Conservation (phyloP, 1,140 invertebrate genomes). For the Megalopta genalis region DNA sequence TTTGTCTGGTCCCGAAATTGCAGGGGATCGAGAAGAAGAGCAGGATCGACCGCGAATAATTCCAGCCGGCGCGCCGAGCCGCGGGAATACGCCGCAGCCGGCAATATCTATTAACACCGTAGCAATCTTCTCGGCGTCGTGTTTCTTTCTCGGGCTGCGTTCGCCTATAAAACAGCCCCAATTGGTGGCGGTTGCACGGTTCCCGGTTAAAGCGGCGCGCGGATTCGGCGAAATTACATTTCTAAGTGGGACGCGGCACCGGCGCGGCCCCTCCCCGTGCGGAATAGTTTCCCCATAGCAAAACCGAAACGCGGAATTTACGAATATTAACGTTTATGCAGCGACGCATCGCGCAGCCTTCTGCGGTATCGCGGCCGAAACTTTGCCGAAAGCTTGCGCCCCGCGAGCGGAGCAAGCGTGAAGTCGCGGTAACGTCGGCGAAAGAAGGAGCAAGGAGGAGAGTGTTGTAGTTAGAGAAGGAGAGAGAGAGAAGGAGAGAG, state of each 20-base stretch:
- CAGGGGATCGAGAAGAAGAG: no score
- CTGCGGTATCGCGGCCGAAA: constrained; percentile 29
- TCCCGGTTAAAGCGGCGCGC: neutral
- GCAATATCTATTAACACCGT: neutral
- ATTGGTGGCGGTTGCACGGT: constrained; percentile 1
- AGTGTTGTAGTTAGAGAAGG: no score
- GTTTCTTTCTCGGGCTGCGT: neutral
- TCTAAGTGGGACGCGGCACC: constrained; percentile 1
- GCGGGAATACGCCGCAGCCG: no score
- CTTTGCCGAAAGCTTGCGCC: constrained; percentile 11
- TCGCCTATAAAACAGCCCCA: constrained; percentile 1
- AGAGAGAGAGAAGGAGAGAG: no score
- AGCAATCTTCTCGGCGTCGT: neutral
- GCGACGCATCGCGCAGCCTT: neutral
- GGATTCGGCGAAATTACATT: constrained; percentile 28
- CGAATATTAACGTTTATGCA: constrained; percentile 42
- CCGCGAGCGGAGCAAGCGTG: neutral
- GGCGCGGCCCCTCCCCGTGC: neutral
- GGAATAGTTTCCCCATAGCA: neutral
- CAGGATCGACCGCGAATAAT: no score
- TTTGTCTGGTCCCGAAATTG: no score
- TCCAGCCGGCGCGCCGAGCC: no score
- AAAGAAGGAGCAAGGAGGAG: neutral
- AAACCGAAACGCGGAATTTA: constrained; percentile 47
- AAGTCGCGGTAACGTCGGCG: constrained; percentile 29